A percentile compares a stretch with the other conserved stretches of the same genome.
These are phyloP conservation scores for Cynoglossus semilaevis DNA, from an alignment of 2,113 vertebrate genomes.

Conservation along the genomic window DNA sequence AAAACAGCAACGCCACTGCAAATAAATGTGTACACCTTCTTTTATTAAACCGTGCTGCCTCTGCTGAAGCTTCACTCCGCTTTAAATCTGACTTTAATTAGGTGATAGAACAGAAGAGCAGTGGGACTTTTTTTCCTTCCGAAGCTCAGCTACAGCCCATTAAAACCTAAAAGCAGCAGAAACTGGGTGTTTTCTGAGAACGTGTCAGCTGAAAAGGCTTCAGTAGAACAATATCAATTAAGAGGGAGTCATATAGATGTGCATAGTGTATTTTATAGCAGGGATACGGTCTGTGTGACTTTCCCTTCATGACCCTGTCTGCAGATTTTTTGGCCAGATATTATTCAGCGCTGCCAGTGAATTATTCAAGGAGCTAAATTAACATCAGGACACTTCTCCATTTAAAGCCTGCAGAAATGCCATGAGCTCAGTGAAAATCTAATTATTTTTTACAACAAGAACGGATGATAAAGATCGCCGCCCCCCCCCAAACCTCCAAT, in stretches of 20 bases:
- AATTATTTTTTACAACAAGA: slow-evolving; percentile 44
- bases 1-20: slow-evolving; percentile 31
- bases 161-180: slow-evolving; percentile 11
- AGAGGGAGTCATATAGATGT: neutral
- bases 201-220: neutral
- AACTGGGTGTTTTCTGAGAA: slow-evolving; percentile 11
- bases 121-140: slow-evolving; percentile 9
- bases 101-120: slow-evolving; percentile 24
- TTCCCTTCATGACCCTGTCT: slow-evolving; percentile 18
- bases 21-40: slow-evolving; percentile 40
- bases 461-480: slow-evolving; percentile 5
- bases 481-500: slow-evolving; percentile 17
- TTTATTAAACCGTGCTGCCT: slow-evolving; percentile 32
- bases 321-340: slow-evolving; percentile 25
- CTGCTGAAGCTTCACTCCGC: slow-evolving; percentile 17
- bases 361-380: slow-evolving; percentile 47
- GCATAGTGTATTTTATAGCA: slow-evolving; percentile 7
- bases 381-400: slow-evolving; percentile 36
- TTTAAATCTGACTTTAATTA: slow-evolving; percentile 44
- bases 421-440: slow-evolving; percentile 26
- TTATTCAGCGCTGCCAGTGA: slow-evolving; percentile 23
- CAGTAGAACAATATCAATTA: neutral
- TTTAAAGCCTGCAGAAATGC: slow-evolving; percentile 33
- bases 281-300: neutral
- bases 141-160: slow-evolving; percentile 5